Conservation (phyloP, 2,113 vertebrate species). For the Gorsachius goisagi region DNA sequence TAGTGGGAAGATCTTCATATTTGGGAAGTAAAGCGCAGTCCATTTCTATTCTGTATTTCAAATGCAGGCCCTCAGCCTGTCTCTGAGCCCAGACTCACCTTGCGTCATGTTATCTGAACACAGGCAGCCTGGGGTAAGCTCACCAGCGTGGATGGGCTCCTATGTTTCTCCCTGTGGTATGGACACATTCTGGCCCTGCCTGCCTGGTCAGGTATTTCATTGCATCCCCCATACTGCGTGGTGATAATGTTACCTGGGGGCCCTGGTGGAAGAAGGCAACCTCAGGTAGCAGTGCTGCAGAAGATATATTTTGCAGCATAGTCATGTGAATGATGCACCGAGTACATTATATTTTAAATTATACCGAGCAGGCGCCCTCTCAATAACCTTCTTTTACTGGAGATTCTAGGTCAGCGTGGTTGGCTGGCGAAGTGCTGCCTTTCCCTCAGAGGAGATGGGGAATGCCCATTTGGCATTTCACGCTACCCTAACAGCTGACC, state of each 20-base stretch:
- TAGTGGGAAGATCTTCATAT: neutral
- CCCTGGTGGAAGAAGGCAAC: neutral
- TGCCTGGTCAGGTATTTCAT: neutral
- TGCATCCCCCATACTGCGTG: neutral
- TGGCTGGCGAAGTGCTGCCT: neutral
- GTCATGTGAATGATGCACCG: neutral
- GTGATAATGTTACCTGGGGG: neutral
- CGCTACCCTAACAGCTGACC: neutral
- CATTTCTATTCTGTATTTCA: neutral
- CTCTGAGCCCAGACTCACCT: neutral
- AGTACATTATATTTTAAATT: neutral
- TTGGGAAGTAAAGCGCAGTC: neutral
- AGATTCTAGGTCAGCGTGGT: neutral
- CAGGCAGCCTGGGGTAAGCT: neutral
- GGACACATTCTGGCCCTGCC: accelerated
- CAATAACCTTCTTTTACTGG: neutral
- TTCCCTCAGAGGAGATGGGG: neutral
- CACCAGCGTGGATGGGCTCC: neutral
- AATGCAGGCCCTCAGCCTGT: neutral
- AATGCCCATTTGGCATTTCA: neutral
- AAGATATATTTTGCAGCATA: neutral
- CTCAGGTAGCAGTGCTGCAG: neutral
- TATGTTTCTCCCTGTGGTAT: neutral
- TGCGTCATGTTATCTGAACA: neutral
- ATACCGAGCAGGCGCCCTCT: neutral